These are phyloP conservation scores for Thripadectes ignobilis DNA, from an alignment of 2,797 vertebrate genomes.

Conservation along the genomic window DNA sequence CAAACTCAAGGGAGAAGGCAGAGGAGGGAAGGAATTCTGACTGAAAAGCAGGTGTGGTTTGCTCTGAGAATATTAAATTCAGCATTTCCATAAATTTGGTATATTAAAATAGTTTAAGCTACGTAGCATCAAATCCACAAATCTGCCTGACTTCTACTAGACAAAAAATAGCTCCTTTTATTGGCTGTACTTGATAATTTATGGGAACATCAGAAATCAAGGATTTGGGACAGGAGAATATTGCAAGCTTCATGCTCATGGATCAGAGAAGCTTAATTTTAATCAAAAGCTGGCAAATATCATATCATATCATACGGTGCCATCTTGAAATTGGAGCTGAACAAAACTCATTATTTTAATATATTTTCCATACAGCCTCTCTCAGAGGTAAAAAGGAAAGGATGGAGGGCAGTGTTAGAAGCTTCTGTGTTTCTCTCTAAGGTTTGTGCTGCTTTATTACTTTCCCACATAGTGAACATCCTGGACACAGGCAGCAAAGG, in stretches of 20 bases:
- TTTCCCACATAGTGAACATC: constrained; percentile 38
- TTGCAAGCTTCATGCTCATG: background rate
- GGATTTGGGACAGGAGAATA: constrained; percentile 23
- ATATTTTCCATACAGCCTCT: background rate
- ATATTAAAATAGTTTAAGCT: constrained; percentile 8
- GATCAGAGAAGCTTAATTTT: constrained; percentile 30
- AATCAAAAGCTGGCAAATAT: background rate
- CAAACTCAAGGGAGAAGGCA: background rate
- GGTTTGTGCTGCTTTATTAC: background rate
- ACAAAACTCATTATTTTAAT: background rate
- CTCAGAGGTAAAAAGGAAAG: background rate
- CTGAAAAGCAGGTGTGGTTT: constrained; percentile 16
- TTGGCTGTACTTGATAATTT: background rate
- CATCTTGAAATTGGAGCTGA: constrained; percentile 2
- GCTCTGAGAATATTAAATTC: constrained; percentile 34
- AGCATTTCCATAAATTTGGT: constrained; percentile 7
- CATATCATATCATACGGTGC: background rate
- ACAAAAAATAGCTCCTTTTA: constrained; percentile 13
- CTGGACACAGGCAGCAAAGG: background rate
- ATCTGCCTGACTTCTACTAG: background rate
- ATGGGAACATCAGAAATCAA: constrained; percentile 34
- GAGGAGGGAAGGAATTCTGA: background rate
- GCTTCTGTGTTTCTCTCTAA: background rate
- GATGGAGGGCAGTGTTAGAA: background rate
- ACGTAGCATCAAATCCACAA: background rate